phyloP scores from a whole-genome alignment of 2,888 invertebrate species.

The Agrotis ipsilon region DNA sequence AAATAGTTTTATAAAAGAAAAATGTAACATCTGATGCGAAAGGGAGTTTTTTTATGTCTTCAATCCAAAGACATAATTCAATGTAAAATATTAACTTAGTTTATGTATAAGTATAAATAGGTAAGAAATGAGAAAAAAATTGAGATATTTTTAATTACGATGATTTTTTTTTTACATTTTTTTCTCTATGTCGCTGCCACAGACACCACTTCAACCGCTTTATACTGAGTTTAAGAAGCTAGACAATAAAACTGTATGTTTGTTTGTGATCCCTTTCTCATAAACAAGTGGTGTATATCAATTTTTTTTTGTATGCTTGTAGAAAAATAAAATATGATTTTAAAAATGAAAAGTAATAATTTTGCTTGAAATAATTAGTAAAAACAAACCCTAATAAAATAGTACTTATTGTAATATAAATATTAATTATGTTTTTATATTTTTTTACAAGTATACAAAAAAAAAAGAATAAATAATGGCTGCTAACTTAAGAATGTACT shows the following conservation, averaged over 20 bases:
- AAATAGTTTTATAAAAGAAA: conserved; percentile 78
- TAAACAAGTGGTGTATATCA: conserved; percentile 53
- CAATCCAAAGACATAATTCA: conserved; percentile 66
- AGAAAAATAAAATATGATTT: conserved; percentile 21
- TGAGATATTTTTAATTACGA: conserved; percentile 86
- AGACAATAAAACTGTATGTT: conserved; percentile 65
- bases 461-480: conserved; percentile 68
- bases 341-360: conserved; percentile 32
- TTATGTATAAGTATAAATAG: conserved; percentile 75
- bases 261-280: conserved; percentile 46
- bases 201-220: conserved; percentile 65
- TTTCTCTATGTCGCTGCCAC: conserved; percentile 83
- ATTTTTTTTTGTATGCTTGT: conserved; percentile 60
- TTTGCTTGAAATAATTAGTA: conserved; percentile 51
- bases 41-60: conserved; percentile 64
- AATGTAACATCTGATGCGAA: conserved; percentile 57
- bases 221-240: conserved; percentile 62
- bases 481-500: conserved; percentile 85
- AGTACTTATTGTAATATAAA: conserved; percentile 59
- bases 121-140: conserved; percentile 79
- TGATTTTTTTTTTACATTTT: conserved; percentile 60
- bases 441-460: conserved; percentile 65
- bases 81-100: conserved; percentile 86
- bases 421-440: not conserved
- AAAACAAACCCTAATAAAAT: conserved; percentile 41